Evolutionary conservation across 2,113 vertebrate species (phyloP).

Genomic region (Aramus guarauna): DNA sequence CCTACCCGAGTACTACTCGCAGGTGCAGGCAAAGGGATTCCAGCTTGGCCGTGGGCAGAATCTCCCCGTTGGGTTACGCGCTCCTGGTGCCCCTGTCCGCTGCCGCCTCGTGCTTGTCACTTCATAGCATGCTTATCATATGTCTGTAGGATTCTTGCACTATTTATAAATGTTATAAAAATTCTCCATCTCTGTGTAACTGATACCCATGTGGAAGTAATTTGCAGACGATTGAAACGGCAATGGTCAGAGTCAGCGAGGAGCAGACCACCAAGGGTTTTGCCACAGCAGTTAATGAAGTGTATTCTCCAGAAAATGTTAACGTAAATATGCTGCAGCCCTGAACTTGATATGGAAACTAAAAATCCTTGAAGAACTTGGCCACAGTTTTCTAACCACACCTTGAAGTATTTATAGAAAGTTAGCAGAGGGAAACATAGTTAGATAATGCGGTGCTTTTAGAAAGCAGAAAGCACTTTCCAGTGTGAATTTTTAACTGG

Average conservation of each 20-base stretch:
- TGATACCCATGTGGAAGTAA: conserved; percentile 74
- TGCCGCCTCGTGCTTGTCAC: fast-evolving
- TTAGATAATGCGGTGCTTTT: conserved; percentile 28
- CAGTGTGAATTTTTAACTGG: background rate
- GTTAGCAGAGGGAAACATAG: background rate
- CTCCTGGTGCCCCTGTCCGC: background rate
- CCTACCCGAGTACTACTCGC: background rate
- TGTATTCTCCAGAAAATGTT: conserved; percentile 57
- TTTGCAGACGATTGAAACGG: conserved; percentile 57
- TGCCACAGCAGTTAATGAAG: conserved; percentile 62
- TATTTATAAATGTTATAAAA: conserved; percentile 63
- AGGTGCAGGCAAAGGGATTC: background rate
- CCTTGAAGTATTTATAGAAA: conserved; percentile 43
- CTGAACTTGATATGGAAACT: conserved; percentile 33
- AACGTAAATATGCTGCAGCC: conserved; percentile 20
- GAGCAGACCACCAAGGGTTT: conserved; percentile 53
- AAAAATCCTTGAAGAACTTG: conserved; percentile 48
- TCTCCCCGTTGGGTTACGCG: fast-evolving
- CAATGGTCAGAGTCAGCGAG: conserved; percentile 34
- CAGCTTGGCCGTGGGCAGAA: background rate
- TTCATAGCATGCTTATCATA: background rate
- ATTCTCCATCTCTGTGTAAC: conserved; percentile 43
- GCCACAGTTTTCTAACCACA: conserved; percentile 19
- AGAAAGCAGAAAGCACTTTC: background rate
- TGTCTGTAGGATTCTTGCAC: conserved; percentile 21